Base-by-base conservation (phyloP, 2,888 invertebrate genomes). In the Laspeyria flexula region DNA sequence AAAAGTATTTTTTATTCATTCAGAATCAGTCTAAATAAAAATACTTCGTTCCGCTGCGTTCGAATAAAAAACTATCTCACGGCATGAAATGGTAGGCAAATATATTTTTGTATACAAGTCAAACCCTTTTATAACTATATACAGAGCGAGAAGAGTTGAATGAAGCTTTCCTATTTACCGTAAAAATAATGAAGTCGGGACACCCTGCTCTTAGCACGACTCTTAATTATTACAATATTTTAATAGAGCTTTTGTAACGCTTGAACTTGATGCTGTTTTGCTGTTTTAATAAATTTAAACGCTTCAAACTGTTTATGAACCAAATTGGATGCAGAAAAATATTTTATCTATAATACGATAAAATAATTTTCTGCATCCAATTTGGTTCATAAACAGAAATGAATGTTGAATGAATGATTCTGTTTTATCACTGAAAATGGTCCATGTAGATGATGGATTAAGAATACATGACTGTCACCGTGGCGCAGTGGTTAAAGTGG, bases 131-230 rank as follows among this genome's bases (percentile, higher is more conserved):
- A 60, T n/a, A n/a, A n/a, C n/a, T n/a, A n/a, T 42, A 30, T 52
- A 43, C 42, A 30, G 53, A 33, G 50, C 39, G 49, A 50, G 54
- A 57, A 33, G 56, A 40, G 41, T 33, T 52, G 61, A 49, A 64
- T 59, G 55, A 52, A 48, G 37, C 43, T 55, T 57, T 60, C 38
- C 54, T 57, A 53, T 66, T 58, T 54, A 35, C 34, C 42, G 52
- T 61, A 53, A 57, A 67, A 67, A 67, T 67, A 67, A 67, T 64
- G 58, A 67, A 67, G 44, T 39, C 46, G 55, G 31, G 13, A 43
- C 27, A 33, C 35, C 31, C 16, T 48, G 35, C 35, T 50, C 21
- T 49, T 49, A 55, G 52, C 50, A 45, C 55, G 40, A 29, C 35
- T 58, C 65, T 58, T 63, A 66, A 56, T 66, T 65, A 65, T 51